These are phyloP conservation scores for Tetranychus truncatus DNA, from an alignment of 2,888 invertebrate genomes.

Conservation along the genomic window DNA sequence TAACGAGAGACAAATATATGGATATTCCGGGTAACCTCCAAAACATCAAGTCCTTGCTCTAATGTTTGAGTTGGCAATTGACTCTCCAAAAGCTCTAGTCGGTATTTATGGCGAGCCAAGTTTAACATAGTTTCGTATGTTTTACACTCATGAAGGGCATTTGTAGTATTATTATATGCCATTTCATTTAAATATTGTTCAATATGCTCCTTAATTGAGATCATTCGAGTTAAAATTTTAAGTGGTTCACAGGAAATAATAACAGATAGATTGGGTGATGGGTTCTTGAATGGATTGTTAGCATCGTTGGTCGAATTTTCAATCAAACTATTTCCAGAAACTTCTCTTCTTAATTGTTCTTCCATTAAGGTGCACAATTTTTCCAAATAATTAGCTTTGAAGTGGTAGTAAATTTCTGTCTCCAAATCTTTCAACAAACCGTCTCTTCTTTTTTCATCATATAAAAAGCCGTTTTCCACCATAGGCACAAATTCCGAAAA, in stretches of 20 bases:
- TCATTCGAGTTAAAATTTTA: conserved; percentile 39
- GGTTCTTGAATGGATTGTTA: conserved; percentile 48
- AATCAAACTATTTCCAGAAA: conserved; percentile 67
- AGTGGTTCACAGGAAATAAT: conserved; percentile 43
- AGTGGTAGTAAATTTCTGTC: conserved; percentile 7
- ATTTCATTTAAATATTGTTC: conserved; percentile 81
- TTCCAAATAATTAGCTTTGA: conserved; percentile 31
- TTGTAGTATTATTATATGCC: conserved; percentile 91
- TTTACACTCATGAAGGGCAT: conserved; percentile 90
- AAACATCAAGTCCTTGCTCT: conserved; percentile 86
- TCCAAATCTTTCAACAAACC: conserved; percentile 12
- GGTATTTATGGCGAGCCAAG: conserved; percentile 65
- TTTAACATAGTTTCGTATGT: conserved; percentile 92
- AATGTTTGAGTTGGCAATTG: conserved; percentile 86
- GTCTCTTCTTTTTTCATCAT: conserved; percentile 14
- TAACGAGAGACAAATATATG: conserved; percentile 82
- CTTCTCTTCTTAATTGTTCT: conserved; percentile 73
- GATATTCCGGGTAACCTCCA: conserved; percentile 92
- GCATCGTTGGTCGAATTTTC: conserved; percentile 30
- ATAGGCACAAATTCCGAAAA: conserved; percentile 17
- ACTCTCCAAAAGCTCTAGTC: conserved; percentile 64
- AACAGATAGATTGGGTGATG: conserved; percentile 45
- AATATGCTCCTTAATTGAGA: conserved; percentile 48
- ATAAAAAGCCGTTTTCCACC: conserved; percentile 1
- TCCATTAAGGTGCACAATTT: conserved; percentile 71